Base-by-base conservation (phyloP, 2,888 invertebrate genomes). In the Drosophila peninsularis region DNA sequence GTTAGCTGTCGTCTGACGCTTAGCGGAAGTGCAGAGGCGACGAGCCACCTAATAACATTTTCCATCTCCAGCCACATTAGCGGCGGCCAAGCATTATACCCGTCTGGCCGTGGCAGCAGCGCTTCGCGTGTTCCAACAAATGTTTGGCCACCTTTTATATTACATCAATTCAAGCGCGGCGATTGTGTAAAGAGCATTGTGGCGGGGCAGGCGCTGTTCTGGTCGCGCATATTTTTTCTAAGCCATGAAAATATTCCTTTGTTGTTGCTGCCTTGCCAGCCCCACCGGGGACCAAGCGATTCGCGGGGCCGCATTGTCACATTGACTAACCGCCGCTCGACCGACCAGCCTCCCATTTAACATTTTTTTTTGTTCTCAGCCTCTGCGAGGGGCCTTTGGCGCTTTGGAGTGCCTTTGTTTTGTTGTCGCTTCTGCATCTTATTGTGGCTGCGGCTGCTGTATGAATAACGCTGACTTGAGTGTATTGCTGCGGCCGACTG, bases 31-130 rank as follows among this genome's bases (percentile, higher is more conserved):
- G 71, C 75, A 71, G 73, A 86, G 83, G 82, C 78, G 85, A 75
- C 78, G 68, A 82, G 71, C 82, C 78, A 82, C 83, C 82, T 89
- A 88, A 90, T 90, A 89, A 81, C 82, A 89, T 84, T 89, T 79
- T 62, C 62, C 53, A 63, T 47, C 62, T 49, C 45, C 45, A 53
- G 49, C 53, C 44, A 47, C 50, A 56, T 61, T 47, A 60, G 58
- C 55, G 49, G 36, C 34, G 17, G 36, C 13, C 37, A 42, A 54
- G 53, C 54, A 73, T 49, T 62, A 19, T 10, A 37, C 41, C 45
- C 55, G 42, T 53, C 44, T 39, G 44, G 49, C 55, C 34, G 24
- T 55, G 45, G 30, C 58, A 44, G 36, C 54, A 47, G 4, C 45
- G 41, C 41, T 68, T 63, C 53, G 54, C 65, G 72, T 75, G 78